Evolutionary conservation across 2,888 invertebrate genomes (phyloP).

Genomic region (Catocala nupta): DNA sequence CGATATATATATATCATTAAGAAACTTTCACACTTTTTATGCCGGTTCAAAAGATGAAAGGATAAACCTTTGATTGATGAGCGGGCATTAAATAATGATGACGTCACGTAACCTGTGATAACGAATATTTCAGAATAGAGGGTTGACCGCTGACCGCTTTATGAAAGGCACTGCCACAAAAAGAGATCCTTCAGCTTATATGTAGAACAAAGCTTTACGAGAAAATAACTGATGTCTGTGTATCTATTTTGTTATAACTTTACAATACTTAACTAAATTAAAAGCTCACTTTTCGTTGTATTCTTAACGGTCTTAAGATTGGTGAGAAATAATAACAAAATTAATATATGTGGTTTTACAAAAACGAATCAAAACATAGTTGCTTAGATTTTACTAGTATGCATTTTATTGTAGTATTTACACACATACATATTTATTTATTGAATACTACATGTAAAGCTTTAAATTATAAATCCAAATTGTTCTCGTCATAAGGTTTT

Average conservation of each 20-base stretch:
- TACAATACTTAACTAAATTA: no score
- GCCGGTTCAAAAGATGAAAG: constrained; percentile 34
- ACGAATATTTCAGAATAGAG: constrained; percentile 43
- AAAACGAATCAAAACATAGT: no score
- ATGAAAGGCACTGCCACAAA: constrained; percentile 39
- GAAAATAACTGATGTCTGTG: background rate
- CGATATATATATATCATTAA: constrained; percentile 1
- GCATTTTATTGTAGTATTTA: no score
- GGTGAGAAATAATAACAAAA: no score
- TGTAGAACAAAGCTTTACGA: constrained; percentile 11
- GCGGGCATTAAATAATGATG: constrained; percentile 44
- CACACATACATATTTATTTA: no score
- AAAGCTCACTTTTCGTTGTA: no score
- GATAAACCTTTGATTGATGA: constrained; percentile 56
- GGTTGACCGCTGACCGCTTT: constrained; percentile 39
- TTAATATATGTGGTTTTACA: no score
- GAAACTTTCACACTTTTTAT: constrained; percentile 20
- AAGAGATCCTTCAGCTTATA: constrained; percentile 38
- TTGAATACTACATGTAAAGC: no score
- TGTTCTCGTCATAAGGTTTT: no score
- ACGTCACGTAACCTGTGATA: constrained; percentile 45
- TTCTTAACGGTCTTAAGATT: no score
- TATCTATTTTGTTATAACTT: background rate
- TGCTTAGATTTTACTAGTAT: no score
- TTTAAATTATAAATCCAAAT: no score